Conservation (phyloP, 2,797 vertebrate genomes). For the Scleropages formosus region DNA sequence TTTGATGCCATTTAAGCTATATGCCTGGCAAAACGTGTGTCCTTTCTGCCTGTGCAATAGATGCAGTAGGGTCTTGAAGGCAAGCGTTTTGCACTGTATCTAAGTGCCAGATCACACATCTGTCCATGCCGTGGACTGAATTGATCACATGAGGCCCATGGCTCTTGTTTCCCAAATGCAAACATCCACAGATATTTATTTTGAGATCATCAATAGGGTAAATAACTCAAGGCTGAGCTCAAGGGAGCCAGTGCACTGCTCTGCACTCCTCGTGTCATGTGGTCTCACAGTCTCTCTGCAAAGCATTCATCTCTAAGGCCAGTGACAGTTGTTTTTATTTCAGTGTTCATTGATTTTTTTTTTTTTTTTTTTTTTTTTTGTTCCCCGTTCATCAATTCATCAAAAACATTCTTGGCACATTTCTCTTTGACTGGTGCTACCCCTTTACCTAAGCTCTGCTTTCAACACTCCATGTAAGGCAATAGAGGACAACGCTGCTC, state of each 20-base stretch:
- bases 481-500: not conserved
- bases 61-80: constrained; percentile 20
- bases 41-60: constrained; percentile 15
- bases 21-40: constrained; percentile 8
- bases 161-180: constrained; percentile 33
- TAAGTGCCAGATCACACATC: constrained; percentile 54
- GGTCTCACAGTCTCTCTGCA: constrained; percentile 30
- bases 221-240: constrained; percentile 43
- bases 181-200: constrained; percentile 58
- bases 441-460: not conserved
- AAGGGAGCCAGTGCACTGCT: constrained; percentile 12
- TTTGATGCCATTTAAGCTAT: too few species aligned
- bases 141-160: constrained; percentile 38
- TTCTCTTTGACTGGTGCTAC: not conserved
- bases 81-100: constrained; percentile 37
- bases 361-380: not conserved
- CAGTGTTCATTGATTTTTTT: constrained; percentile 23
- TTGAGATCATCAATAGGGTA: constrained; percentile 51
- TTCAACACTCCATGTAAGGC: too few species aligned
- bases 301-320: constrained; percentile 31
- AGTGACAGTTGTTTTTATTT: constrained; percentile 34
- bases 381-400: constrained; percentile 1
- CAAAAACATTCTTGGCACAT: constrained; percentile 9
- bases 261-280: constrained; percentile 6
- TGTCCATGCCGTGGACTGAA: constrained; percentile 44